A percentile compares a stretch with the other conserved stretches of the same genome.
These are phyloP conservation scores for Phania funesta DNA, from an alignment of 2,888 invertebrate species.

Conservation along the genomic window DNA sequence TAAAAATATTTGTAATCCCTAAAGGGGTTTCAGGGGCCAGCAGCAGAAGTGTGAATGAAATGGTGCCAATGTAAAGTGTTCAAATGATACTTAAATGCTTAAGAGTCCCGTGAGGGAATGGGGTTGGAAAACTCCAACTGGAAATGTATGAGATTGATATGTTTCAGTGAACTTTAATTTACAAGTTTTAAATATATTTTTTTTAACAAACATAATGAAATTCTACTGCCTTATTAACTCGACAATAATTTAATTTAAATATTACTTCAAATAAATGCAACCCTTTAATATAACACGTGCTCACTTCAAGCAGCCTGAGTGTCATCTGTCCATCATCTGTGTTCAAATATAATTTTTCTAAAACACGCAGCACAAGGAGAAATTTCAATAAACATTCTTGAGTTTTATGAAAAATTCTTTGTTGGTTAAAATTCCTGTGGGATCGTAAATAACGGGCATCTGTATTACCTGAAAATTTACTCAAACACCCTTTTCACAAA, in stretches of 20 bases:
- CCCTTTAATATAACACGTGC: conserved; percentile 14
- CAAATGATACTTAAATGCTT: neutral
- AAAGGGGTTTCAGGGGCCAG: neutral
- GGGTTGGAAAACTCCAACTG: too few species aligned
- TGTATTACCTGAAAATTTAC: conserved; percentile 60
- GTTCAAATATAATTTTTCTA: neutral
- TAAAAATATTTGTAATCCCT: conserved; percentile 22
- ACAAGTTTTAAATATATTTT: too few species aligned
- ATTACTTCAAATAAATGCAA: conserved; percentile 29
- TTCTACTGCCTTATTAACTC: conserved; percentile 2
- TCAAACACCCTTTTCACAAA: conserved; percentile 54
- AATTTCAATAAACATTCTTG: conserved; percentile 65
- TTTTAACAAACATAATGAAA: too few species aligned
- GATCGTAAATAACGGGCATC: conserved; percentile 35
- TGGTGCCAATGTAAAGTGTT: conserved; percentile 18
- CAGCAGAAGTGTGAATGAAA: conserved; percentile 39
- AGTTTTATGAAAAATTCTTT: conserved; percentile 45
- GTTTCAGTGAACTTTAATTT: too few species aligned
- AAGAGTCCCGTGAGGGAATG: conserved; percentile 6
- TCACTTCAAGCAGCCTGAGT: neutral
- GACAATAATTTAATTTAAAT: conserved; percentile 16
- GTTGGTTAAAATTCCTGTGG: conserved; percentile 55
- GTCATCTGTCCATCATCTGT: conserved; percentile 54
- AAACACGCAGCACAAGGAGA: neutral
- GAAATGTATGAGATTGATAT: too few species aligned